Conservation (phyloP, 2,797 vertebrate genomes). For the Etheostoma perlongum region DNA sequence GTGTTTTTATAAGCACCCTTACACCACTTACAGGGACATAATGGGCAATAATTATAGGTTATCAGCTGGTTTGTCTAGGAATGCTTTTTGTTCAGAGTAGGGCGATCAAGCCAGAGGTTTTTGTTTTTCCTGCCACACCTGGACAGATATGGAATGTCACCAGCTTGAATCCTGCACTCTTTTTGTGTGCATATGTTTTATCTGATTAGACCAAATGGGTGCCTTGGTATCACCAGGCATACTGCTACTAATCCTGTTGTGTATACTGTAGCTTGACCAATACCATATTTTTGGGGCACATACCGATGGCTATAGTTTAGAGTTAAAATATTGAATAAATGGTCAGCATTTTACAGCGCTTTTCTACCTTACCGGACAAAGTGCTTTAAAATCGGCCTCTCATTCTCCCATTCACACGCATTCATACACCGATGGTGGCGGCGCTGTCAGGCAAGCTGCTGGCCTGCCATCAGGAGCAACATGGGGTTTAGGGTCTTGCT, state of each 20-base stretch:
- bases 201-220: slow-evolving; percentile 3
- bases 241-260: slow-evolving; percentile 1
- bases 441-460: no score
- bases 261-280: slow-evolving; percentile 6
- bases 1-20: slow-evolving; percentile 60
- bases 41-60: slow-evolving; percentile 43
- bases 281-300: neutral
- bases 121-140: slow-evolving; percentile 54
- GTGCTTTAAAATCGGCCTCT: no score
- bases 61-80: slow-evolving; percentile 23
- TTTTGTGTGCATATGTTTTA: neutral
- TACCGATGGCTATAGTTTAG: neutral
- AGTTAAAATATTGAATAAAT: neutral
- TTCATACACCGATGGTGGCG: no score
- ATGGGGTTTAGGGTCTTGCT: no score
- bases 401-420: no score
- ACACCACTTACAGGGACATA: slow-evolving; percentile 30
- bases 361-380: no score
- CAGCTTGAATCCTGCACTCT: slow-evolving; percentile 1
- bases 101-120: slow-evolving; percentile 30
- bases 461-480: no score
- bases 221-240: slow-evolving; percentile 4
- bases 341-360: no score
- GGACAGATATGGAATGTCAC: slow-evolving; percentile 26
- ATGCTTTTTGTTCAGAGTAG: slow-evolving; percentile 34